Conservation (phyloP, 1,140 invertebrate genomes). For the Venturia canescens region DNA sequence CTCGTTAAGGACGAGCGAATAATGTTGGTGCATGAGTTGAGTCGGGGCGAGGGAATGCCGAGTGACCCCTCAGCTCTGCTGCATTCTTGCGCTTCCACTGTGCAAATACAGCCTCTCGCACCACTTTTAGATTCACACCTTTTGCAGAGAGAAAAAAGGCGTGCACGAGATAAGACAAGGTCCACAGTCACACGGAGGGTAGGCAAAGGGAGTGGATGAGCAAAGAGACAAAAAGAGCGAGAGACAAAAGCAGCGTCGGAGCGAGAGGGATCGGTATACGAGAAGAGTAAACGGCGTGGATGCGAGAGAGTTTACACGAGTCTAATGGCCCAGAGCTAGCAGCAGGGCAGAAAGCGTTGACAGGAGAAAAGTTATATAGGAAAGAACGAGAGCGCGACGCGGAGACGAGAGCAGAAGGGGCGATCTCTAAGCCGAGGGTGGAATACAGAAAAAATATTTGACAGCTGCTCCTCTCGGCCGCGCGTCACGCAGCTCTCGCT, state of each 20-base stretch:
- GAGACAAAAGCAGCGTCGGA: neutral
- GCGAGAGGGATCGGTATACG: neutral
- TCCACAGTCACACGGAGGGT: neutral
- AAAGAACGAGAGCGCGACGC: neutral
- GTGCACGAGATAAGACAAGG: too few relatives aligned
- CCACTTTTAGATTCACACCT: neutral
- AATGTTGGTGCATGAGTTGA: slow-evolving; percentile 10
- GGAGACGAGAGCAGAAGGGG: neutral
- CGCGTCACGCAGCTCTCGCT: neutral
- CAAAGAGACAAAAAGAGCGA: neutral
- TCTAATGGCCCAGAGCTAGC: slow-evolving; percentile 31
- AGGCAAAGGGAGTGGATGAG: neutral
- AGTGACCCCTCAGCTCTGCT: neutral
- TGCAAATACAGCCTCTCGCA: neutral
- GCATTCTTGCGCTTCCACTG: neutral
- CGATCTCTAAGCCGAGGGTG: neutral
- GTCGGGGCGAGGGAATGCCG: neutral
- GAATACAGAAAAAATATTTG: slow-evolving; percentile 38
- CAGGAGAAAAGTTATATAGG: slow-evolving; percentile 20
- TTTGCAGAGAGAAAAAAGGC: too few relatives aligned
- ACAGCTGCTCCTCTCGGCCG: slow-evolving; percentile 12
- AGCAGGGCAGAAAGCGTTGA: neutral
- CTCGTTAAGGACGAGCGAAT: neutral
- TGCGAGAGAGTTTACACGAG: slow-evolving; percentile 30
- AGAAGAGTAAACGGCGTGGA: neutral